Percentiles rank a stretch among this genome's conserved stretches.
Evolutionary conservation across 2,113 vertebrate species (phyloP).

Genomic region (Kryptolebias marmoratus): DNA sequence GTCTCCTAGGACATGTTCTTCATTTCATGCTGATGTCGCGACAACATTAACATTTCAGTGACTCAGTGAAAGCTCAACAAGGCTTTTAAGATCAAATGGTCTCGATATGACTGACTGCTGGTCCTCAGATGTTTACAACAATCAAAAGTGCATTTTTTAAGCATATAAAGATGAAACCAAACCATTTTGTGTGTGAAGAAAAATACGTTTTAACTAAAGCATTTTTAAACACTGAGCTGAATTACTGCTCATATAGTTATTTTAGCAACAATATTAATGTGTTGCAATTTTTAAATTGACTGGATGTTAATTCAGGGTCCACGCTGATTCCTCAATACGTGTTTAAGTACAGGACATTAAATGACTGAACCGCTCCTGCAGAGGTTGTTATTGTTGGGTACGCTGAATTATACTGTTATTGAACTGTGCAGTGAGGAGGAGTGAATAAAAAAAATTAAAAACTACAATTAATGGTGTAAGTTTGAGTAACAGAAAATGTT

Average conservation of each 20-base stretch:
- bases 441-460: no score
- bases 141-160: not conserved
- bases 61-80: not conserved
- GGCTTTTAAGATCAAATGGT: slow-evolving; percentile 12
- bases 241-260: not conserved
- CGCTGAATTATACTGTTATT: no score
- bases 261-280: not conserved
- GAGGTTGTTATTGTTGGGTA: no score
- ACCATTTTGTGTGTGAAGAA: not conserved
- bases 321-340: no score
- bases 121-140: not conserved
- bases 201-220: not conserved
- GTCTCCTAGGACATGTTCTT: slow-evolving; percentile 14
- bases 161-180: not conserved
- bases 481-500: no score
- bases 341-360: no score
- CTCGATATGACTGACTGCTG: not conserved
- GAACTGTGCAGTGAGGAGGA: no score
- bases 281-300: no score
- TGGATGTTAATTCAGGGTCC: no score
- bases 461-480: no score
- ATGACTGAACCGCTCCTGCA: no score
- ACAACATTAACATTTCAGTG: slow-evolving; percentile 12
- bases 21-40: slow-evolving; percentile 1
- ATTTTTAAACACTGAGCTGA: not conserved